Base-by-base conservation (phyloP, 2,113 vertebrate genomes). In the Naja naja region DNA sequence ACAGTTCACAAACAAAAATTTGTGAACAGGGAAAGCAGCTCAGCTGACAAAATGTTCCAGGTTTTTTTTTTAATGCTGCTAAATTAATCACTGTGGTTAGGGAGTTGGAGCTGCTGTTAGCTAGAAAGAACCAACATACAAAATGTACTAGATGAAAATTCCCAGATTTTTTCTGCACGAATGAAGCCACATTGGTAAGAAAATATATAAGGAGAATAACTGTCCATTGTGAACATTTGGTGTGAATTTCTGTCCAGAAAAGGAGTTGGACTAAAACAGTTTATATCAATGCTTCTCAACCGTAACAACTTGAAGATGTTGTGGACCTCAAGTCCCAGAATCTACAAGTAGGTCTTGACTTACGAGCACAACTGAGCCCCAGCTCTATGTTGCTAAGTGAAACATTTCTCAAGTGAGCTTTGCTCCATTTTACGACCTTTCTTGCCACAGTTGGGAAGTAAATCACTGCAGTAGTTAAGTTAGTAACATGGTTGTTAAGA, bases 51-150 rank as follows among this genome's bases (percentile, higher is more conserved):
- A 96, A 88, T 0, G 52, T 3, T 54, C 20, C 45, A 11, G 45
- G 90, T 90, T 34, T 18, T 74, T 74, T 89, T 74, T 89, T 88
- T 88, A 9, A 93, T 1, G 81, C 54, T 16, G 88, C 94, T 89
- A 64, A 95, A 94, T 96, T 92, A 95, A 96, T 93, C 88, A 69
- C 87, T 0, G 0, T 64, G 91, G 55, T 94, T 90, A 56, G 45
- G 89, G 87, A 92, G 0, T 47, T 88, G 89, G 95, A 94, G 92
- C 54, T 64, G 91, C 87, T 54, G 91, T 3, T 0, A 18, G 54
- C 89, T 69, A 90, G 0, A 92, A 94, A 88, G 89, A 91, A 94
- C 22, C 64, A 55, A 94, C 92, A 93, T 92, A 47, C 85, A 89
- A 90, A 92, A 94, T 22, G 90, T 87, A 55, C 47, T 89, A 88